Evolutionary conservation across 2,797 vertebrate genomes (phyloP), one percentile per base, ranked within the genome.

Genomic region (Oophaga sylvatica): DNA sequence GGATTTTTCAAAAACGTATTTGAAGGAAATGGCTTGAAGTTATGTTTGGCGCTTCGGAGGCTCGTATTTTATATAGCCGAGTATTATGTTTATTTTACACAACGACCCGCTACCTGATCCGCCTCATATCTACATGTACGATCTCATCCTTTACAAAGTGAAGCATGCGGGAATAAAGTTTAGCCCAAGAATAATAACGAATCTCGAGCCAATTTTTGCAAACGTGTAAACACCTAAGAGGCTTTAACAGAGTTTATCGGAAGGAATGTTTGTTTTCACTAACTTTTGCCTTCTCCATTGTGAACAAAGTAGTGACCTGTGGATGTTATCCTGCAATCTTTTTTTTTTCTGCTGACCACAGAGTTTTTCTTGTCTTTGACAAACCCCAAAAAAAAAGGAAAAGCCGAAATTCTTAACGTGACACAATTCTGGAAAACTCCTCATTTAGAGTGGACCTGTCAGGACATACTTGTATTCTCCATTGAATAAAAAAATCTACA

Each of bases 251-350:
- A 86, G 22, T 56, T 53, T n/a, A 73, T 71, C 35, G 65, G 45
- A 62, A 57, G 77, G 19, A 3, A 19, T 67, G 75, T 79, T 67
- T 85, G 62, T 79, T 85, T 79, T 85, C 59, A 86, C 53, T 86
- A 60, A 29, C 17, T 22, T 86, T 81, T 48, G 53, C 45, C 67
- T 70, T 10, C 22, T 35, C 16, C 65, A 31, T 79, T 41, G 10
- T 71, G 77, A 80, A 78, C 48, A 59, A 26, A 80, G 26, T 11
- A 8, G 16, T 20, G 20, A 20, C 70, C 41, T 16, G 15, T 41
- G 41, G 22, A 71, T 57, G 9, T 22, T 71, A 45, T 60, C 78
- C 35, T 57, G 11, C 57, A 62, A 29, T 65, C 71, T 60, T 22
- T 41, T 80, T 41, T 80, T 26, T 26, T 5, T 78, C 35, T 78